Evolutionary conservation across 2,797 vertebrate genomes (phyloP), one percentile per base, ranked within the genome.

Genomic region (Semaprochilodus insignis): DNA sequence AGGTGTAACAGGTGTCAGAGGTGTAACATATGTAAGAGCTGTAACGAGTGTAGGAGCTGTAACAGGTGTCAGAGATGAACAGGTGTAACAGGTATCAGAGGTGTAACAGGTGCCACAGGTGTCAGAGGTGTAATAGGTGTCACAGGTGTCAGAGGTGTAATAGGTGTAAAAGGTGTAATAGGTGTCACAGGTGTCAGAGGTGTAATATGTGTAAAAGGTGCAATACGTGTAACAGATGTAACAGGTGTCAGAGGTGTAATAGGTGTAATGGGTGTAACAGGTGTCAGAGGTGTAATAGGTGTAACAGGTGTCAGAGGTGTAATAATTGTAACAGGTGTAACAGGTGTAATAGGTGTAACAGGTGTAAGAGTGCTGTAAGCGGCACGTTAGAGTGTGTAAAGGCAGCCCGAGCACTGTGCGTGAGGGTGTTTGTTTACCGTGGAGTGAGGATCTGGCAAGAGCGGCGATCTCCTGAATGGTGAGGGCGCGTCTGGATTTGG

Each of bases 381-480:
- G 21, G 40, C 14, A 48, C 3, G 0, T 48, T 23, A 48, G 10
- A 23, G 36, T 44, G 19, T 44, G 66, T 69, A 69, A 69, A n/a
- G 10, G 40, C 19, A 69, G 36, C 66, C 66, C 7, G 5, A 59
- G n/a, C 4, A 5, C 17, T 21, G 57, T 16, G 17, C 15, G 52
- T 23, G 59, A 23, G 59, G 23, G 27, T 17, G 62, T 16, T 14
- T 82, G 81, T 80, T 89, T 94, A 99, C 98, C 97, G 0, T 99
- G 97, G 88, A 99, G 93, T 1, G 98, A 99, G 78, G 98, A 99
- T 90, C 98, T 96, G 40, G 98, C 97, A 87, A 99, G 94, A 17
- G 98, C 97, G 27, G 98, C 97, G 0, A 99, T 99, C 95, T 99
- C 98, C 92, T 99, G 98, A 92, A 99, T 99, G 83, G 98, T 99